Base-by-base conservation (phyloP, 1,140 invertebrate genomes). In the Pemphigus obesinymphae region DNA sequence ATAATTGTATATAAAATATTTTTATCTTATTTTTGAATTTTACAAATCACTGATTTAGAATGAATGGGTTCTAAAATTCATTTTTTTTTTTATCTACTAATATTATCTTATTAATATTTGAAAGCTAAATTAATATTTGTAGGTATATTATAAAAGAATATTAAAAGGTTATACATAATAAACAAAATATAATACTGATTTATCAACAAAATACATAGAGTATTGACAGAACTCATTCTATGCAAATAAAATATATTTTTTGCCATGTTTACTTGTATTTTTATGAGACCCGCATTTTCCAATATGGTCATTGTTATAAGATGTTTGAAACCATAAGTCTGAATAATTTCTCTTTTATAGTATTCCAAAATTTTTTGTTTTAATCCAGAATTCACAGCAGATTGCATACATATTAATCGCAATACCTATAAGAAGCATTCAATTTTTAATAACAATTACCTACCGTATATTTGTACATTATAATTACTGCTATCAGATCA, bases 281-380 rank as follows among this genome's bases (percentile, higher is more conserved):
- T 91, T 3, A 98, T 87, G 2, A 98, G 86, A 0, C 95, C 95
- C 29, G 92, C 92, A 86, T 95, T 95, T 88, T 98, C 96, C 84
- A 99, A 88, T 87, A 97, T 96, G 76, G 92, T 91, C 13, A 99
- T 86, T 1, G 93, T 93, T 3, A 97, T 88, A 82, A 97, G 88
- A 84, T 96, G 91, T 84, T 96, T 90, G 85, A 95, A 92, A 0
- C 97, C 97, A 86, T 98, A 99, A 15, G 95, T 94, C 86, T 97
- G 93, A 26, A 95, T 90, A 68, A 99, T 91, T 88, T 98, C 96
- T 83, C 93, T 89, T 87, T 97, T 97, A 87, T 99, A 99, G 86
- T 94, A 92, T 85, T 97, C 96, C 29, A 98, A 86, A 5, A 95
- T 88, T 88, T 97, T 97, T 29, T 91, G 92, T 86, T 97, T 97